Evolutionary conservation across 2,888 invertebrate species (phyloP).

Genomic region (Drosophila vallismaia): DNA sequence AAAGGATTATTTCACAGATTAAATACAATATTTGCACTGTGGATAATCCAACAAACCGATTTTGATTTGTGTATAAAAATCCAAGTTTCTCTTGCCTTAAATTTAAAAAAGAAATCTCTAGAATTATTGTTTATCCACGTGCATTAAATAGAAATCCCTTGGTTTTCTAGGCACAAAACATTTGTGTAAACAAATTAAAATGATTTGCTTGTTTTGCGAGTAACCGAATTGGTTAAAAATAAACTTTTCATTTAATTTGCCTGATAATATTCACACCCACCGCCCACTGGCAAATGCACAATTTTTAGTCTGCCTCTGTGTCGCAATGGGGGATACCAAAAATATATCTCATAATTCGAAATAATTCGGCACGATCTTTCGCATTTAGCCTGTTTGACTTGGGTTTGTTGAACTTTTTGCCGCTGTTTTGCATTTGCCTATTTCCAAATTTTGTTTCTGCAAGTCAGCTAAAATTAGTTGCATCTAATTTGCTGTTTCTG

Average conservation of each 20-base stretch:
- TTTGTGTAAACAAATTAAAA: slow-evolving; percentile 53
- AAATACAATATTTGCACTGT: background rate
- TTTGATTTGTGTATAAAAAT: background rate
- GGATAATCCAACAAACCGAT: slow-evolving; percentile 13
- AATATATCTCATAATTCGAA: slow-evolving; percentile 69
- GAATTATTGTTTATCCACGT: slow-evolving; percentile 1
- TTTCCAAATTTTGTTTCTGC: slow-evolving; percentile 45
- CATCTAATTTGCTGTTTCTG: slow-evolving; percentile 54
- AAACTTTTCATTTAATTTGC: slow-evolving; percentile 63
- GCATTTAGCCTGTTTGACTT: slow-evolving; percentile 33
- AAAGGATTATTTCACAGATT: background rate
- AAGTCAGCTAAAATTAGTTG: slow-evolving; percentile 64
- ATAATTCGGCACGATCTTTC: slow-evolving; percentile 53
- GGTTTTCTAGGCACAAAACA: slow-evolving; percentile 16
- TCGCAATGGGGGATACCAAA: slow-evolving; percentile 42
- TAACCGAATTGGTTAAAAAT: slow-evolving; percentile 51
- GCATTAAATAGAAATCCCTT: slow-evolving; percentile 9
- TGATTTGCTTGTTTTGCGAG: slow-evolving; percentile 22
- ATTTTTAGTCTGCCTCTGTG: slow-evolving; percentile 20
- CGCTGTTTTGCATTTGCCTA: slow-evolving; percentile 24
- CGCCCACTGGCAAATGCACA: slow-evolving; percentile 22
- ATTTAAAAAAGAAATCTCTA: slow-evolving; percentile 2
- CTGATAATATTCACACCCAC: slow-evolving; percentile 59
- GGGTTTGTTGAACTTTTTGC: slow-evolving; percentile 73
- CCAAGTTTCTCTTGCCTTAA: background rate